These are phyloP conservation scores for Cryptocheilus praepositus DNA, from an alignment of 2,888 invertebrate species.

Conservation along the genomic window DNA sequence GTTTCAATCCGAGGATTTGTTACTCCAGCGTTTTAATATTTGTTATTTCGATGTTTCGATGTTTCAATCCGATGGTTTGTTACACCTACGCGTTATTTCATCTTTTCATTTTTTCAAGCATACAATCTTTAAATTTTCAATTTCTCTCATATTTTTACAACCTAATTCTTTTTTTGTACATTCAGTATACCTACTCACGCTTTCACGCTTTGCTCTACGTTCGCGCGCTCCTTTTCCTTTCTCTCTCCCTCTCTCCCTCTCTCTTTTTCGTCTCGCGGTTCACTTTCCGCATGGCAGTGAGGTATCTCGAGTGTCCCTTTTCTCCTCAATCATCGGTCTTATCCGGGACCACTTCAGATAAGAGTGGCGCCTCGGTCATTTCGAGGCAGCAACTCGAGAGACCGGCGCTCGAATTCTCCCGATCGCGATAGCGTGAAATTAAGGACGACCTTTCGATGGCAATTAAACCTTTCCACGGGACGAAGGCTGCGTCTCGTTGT, in stretches of 20 bases:
- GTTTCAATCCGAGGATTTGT: too few relatives aligned
- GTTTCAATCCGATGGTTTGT: too few relatives aligned
- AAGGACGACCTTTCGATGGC: constrained; percentile 57
- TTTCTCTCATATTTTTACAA: too few relatives aligned
- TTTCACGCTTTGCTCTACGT: neutral
- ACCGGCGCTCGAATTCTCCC: constrained; percentile 45
- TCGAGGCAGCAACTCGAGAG: constrained; percentile 44
- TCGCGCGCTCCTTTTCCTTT: neutral
- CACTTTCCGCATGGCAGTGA: constrained; percentile 23
- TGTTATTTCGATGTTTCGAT: too few relatives aligned
- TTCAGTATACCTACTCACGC: too few relatives aligned
- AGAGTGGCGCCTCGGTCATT: constrained; percentile 69
- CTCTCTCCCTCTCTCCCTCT: neutral
- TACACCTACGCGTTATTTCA: too few relatives aligned
- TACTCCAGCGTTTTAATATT: too few relatives aligned
- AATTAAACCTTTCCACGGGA: constrained; percentile 50
- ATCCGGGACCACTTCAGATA: constrained; percentile 64
- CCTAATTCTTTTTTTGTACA: too few relatives aligned
- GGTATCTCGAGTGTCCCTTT: constrained; percentile 57
- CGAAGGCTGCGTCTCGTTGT: constrained; percentile 19
- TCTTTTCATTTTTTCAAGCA: too few relatives aligned
- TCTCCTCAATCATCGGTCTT: constrained; percentile 64
- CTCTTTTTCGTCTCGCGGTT: neutral
- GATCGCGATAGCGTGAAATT: constrained; percentile 57
- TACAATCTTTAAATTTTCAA: too few relatives aligned